Base-by-base conservation (phyloP, 2,888 invertebrate genomes). In the Drosophila macrospina region DNA sequence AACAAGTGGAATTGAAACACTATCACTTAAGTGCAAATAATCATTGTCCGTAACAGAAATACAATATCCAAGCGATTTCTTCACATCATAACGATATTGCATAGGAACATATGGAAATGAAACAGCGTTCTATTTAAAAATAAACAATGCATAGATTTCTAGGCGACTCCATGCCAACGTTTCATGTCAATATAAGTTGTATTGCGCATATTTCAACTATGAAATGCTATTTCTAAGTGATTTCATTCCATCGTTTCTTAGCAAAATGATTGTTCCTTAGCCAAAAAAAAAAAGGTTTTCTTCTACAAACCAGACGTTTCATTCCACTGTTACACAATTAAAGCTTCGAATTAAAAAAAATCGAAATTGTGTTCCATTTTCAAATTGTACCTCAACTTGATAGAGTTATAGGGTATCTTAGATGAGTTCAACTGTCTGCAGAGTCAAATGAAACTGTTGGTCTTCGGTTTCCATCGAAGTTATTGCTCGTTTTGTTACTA, bases 401-500 rank as follows among this genome's bases (percentile, higher is more conserved):
- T 10, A 16, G 16, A 39, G 5, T 39, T 24, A 0, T 20, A 2
- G 2, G 1, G 5, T 5, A 20, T 10, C 26, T 26, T 5, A 44
- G 15, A 5, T 13, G 11, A 16, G 10, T 41, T 51, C 2, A 15
- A 39, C 11, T 39, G 39, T 75, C 56, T 69, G 76, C 76, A 63
- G n/a, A 54, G 71, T 28, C 8, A 5, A 13, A n/a, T 0, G 5
- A 28, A 28, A 15, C 11, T 39, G 13, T 56, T 62, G 42, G 1
- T 10, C 42, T 72, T 74, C 42, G 69, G 75, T 26, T 39, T 3
- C 11, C 8, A 8, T 26, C 52, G 51, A 51, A 59, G 39, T 7
- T 45, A 15, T 64, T 59, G 15, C 34, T 54, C 24, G 52, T 55
- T 70, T 44, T 37, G 42, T 63, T 69, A 61, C 57, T 70, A 34